These are phyloP conservation scores for Aphidius colemani DNA, from an alignment of 2,888 invertebrate species.

Conservation along the genomic window DNA sequence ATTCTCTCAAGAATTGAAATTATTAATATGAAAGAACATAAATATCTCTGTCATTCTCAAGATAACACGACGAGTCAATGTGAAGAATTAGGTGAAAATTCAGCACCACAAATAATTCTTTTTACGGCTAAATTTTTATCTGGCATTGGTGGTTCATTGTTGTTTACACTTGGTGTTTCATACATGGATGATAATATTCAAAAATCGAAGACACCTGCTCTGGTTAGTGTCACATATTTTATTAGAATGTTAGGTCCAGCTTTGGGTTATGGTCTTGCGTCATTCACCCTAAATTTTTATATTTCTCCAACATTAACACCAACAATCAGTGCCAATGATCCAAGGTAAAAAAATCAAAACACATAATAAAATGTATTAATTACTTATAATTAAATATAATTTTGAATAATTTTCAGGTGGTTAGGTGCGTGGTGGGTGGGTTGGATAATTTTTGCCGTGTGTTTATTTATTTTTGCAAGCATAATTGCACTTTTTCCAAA, in stretches of 20 bases:
- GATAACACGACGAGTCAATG: constrained; percentile 58
- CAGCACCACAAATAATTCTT: constrained; percentile 68
- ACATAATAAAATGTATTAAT: too few relatives aligned
- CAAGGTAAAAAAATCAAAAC: constrained; percentile 51
- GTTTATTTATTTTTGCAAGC: constrained; percentile 66
- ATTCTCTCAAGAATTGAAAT: constrained; percentile 42
- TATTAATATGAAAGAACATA: constrained; percentile 61
- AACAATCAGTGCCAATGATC: constrained; percentile 70
- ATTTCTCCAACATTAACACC: constrained; percentile 70
- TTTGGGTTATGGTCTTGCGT: constrained; percentile 70
- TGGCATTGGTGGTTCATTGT: constrained; percentile 72
- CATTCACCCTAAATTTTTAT: constrained; percentile 69
- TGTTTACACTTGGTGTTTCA: constrained; percentile 72
- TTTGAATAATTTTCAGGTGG: constrained; percentile 63
- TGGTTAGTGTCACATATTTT: constrained; percentile 72
- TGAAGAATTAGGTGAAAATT: constrained; percentile 62
- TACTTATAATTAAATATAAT: background rate
- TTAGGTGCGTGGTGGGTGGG: constrained; percentile 83
- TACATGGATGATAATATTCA: constrained; percentile 79
- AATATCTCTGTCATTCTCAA: constrained; percentile 63
- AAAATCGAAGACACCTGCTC: constrained; percentile 72
- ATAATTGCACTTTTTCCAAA: constrained; percentile 73
- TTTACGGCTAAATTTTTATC: constrained; percentile 73
- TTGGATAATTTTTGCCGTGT: constrained; percentile 70
- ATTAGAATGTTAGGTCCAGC: constrained; percentile 73